Evolutionary conservation across 2,888 invertebrate species (phyloP), one percentile per base, ranked within the genome.

Genomic region (Actias luna): DNA sequence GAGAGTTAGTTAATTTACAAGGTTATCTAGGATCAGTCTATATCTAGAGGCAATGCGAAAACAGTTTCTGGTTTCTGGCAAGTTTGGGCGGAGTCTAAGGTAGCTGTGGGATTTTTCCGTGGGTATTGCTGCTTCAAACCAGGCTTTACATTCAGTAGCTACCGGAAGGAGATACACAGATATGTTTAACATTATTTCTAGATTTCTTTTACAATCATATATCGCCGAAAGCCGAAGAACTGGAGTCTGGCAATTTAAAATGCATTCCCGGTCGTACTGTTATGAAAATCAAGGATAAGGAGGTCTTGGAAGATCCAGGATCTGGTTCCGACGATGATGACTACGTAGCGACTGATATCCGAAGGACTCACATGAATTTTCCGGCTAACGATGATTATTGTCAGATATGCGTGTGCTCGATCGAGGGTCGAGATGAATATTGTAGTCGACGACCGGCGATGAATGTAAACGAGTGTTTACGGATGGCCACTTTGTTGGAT

Each of bases 191-290:
- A 35, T 18, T 64, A 64, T 52, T 85, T 84, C 64, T 88, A 89
- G 89, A 81, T 39, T 82, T 87, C 66, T 76, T 72, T 72, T 86
- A 68, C 71, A 83, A 87, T 65, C 80, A 69, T 60, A 64, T 70
- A 1, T 62, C 63, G 18, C 80, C 80, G 31, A 80, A 73, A 35
- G 12, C 58, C 1, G 67, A 78, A 1, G 72, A 82, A 0, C 42
- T 78, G 0, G 36, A 64, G 14, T 7, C 14, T 0, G 60, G 66
- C 7, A 69, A 70, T 8, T 68, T 84, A 0, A 83, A 79, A 70
- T 92, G 91, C 65, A 63, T 81, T 0, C 89, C 90, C n/a, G 90
- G 91, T 3, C 82, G 86, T 0, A 89, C 90, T 0, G 63, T 79
- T 0, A 78, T 90, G 0, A 81, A 70, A 61, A 58, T 88, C 0